Conservation (phyloP, 2,888 invertebrate species). For the Stegana nigrithorax region DNA sequence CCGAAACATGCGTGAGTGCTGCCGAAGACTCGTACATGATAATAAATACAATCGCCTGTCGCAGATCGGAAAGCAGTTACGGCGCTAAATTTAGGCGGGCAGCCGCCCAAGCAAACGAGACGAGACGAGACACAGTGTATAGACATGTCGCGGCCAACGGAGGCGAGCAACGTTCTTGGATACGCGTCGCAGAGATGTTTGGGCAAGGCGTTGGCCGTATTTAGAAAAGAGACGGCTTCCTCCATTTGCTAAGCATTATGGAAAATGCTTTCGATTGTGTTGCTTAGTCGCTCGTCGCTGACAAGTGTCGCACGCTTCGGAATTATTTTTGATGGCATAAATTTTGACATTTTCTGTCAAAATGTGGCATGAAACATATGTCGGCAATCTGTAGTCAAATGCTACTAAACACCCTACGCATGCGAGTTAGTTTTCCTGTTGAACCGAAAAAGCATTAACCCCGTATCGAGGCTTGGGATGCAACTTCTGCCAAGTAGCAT, state of each 20-base stretch:
- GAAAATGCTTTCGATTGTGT: too few relatives aligned
- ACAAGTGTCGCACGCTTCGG: constrained; percentile 15
- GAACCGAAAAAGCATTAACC: background rate
- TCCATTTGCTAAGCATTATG: too few relatives aligned
- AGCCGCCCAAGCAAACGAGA: too few relatives aligned
- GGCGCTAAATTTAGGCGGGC: constrained; percentile 5
- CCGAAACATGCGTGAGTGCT: too few relatives aligned
- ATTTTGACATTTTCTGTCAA: constrained; percentile 24
- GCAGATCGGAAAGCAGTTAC: background rate
- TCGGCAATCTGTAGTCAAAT: constrained; percentile 9
- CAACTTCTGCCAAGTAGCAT: too few relatives aligned
- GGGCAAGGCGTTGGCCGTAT: too few relatives aligned
- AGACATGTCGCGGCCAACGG: background rate
- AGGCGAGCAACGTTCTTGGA: too few relatives aligned
- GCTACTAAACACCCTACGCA: background rate
- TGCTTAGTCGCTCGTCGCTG: background rate
- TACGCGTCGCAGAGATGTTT: too few relatives aligned
- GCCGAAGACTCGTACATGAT: too few relatives aligned
- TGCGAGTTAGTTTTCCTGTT: too few relatives aligned
- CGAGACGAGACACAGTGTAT: background rate
- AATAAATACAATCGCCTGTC: background rate
- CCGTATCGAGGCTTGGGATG: too few relatives aligned
- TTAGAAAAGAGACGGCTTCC: too few relatives aligned
- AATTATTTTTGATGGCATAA: constrained; percentile 2
- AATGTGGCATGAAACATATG: constrained; percentile 19